These are phyloP conservation scores for Drosophila lacteicornis DNA, from an alignment of 1,140 invertebrate species.

Conservation along the genomic window DNA sequence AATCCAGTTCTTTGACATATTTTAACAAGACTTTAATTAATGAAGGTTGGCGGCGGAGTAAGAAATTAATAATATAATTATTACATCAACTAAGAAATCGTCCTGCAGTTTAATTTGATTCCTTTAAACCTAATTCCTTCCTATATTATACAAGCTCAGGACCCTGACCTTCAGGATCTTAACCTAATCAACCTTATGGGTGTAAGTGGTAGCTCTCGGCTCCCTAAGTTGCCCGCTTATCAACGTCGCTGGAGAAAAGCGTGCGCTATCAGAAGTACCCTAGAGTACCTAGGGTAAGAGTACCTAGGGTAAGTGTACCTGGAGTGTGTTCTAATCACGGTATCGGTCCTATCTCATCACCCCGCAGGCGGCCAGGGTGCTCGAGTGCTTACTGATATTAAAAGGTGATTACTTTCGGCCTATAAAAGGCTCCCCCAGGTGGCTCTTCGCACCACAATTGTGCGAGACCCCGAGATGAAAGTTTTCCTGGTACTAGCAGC, in stretches of 20 bases:
- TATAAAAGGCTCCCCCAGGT: conserved; percentile 53
- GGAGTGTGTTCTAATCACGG: conserved; percentile 25
- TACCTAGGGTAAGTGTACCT: not conserved
- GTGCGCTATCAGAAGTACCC: conserved; percentile 11
- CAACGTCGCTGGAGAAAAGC: conserved; percentile 17
- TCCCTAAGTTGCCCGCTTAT: conserved; percentile 13
- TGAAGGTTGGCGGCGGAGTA: not conserved
- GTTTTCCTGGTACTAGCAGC: conserved; percentile 51
- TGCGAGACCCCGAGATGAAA: conserved; percentile 47
- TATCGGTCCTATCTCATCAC: conserved; percentile 31
- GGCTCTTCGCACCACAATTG: conserved; percentile 16
- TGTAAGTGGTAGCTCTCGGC: not conserved
- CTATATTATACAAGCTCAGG: not conserved
- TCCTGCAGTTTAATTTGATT: too few species aligned
- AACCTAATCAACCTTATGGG: conserved; percentile 1
- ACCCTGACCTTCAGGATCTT: not conserved
- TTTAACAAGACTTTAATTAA: conserved; percentile 3
- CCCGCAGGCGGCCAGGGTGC: conserved; percentile 12
- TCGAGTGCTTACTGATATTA: conserved; percentile 57
- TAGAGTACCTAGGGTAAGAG: not conserved
- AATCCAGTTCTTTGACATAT: not conserved
- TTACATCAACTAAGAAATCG: not conserved
- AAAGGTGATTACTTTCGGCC: conserved; percentile 31
- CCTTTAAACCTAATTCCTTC: not conserved
- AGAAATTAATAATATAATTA: too few species aligned